Evolutionary conservation across 2,113 vertebrate genomes (phyloP).

Genomic region (Corythornis madagascariensis): DNA sequence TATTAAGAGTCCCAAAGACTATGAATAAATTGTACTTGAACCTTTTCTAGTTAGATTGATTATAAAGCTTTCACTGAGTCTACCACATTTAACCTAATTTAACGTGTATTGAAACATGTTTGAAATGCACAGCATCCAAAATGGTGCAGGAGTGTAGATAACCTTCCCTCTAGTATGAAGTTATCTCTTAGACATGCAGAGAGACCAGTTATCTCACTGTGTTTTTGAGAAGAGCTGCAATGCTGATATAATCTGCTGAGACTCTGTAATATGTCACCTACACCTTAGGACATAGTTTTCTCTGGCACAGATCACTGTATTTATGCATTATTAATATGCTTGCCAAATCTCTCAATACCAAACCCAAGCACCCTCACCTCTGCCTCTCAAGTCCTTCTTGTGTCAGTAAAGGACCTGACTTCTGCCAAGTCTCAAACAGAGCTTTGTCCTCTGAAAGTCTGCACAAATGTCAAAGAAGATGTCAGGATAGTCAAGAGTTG

Average conservation of each 20-base stretch:
- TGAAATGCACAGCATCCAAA: background rate
- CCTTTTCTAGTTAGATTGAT: background rate
- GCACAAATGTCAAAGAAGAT: background rate
- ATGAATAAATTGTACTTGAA: slow-evolving; percentile 4
- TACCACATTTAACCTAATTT: background rate
- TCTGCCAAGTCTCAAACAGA: background rate
- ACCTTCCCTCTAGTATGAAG: background rate
- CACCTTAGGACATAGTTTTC: background rate
- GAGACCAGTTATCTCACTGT: background rate
- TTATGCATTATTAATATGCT: background rate
- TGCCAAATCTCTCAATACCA: background rate
- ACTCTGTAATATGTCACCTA: background rate
- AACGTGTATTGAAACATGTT: background rate
- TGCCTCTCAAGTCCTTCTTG: background rate
- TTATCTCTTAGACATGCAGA: background rate
- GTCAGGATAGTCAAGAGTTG: background rate
- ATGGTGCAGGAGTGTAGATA: background rate
- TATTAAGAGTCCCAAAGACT: background rate
- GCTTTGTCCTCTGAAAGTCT: background rate
- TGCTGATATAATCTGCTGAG: background rate
- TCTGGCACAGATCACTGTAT: background rate
- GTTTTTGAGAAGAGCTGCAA: background rate
- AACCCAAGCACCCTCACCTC: background rate
- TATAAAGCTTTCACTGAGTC: background rate
- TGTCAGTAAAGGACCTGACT: background rate